Evolutionary conservation across 2,797 vertebrate genomes (phyloP), one percentile per base, ranked within the genome.

Genomic region (Aphelocoma californica): DNA sequence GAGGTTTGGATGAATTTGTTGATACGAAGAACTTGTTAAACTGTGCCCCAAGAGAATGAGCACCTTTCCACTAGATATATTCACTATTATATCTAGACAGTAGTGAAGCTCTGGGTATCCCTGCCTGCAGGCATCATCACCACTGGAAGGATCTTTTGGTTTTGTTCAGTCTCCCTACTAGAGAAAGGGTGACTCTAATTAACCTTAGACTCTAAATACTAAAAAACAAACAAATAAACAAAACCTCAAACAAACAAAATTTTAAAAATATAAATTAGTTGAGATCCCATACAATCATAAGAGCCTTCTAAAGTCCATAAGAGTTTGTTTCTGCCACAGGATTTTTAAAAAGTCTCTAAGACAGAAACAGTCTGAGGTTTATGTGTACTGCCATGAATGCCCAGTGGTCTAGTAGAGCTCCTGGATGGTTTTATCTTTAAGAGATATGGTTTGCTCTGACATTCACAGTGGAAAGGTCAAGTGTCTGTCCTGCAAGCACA

Each of bases 401-500:
- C 18, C 50, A 58, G 57, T 1, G 2, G 29, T 60, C 15, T 57
- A 61, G 34, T 6, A 28, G 61, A 86, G 14, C 72, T 87, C 51
- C 42, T 74, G 57, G 28, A 14, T 3, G 1, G 12, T 42, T 45
- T 81, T 77, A 29, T 18, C n/a, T 92, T 64, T 57, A 28, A 50
- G 69, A 83, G 45, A 29, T 25, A 14, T 2, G 17, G 57, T 78
- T 90, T 36, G 16, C 65, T 70, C 75, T 90, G 64, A 65, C 50
- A 78, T 91, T 90, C 36, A 9, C 38, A 20, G 34, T 2, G 3
- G 69, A 92, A 94, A 88, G 50, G 71, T 86, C 53, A 64, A 67
- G 61, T 51, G 48, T 7, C 45, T 0, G 1, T 65, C 53, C 80
- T 67, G 34, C 0, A 0, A 81, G 28, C 48, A 19, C 12, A 70